Evolutionary conservation across 1,140 invertebrate genomes (phyloP).

Genomic region (Conus ventricosus): DNA sequence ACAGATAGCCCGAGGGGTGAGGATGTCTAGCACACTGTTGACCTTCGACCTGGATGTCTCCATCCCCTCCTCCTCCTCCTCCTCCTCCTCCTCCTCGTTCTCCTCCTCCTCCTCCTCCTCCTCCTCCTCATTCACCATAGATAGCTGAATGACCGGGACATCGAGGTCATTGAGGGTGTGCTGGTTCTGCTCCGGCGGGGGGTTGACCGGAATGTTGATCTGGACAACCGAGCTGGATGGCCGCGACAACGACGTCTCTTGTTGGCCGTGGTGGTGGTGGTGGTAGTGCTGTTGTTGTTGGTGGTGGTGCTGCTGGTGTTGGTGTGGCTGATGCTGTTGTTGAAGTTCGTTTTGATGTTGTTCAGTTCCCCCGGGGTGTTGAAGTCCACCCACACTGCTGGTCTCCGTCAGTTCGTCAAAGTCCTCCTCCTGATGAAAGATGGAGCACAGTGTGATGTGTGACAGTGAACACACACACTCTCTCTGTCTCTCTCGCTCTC

Average conservation of each 20-base stretch:
- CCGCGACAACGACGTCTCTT: background rate
- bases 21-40: background rate
- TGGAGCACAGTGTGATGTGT: no score
- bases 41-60: background rate
- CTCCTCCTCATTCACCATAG: background rate
- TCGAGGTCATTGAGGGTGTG: no score
- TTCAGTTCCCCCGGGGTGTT: background rate
- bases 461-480: no score
- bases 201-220: background rate
- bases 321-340: background rate
- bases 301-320: background rate
- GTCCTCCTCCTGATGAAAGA: conserved; percentile 4
- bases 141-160: no score
- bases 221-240: background rate
- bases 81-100: background rate
- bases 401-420: conserved; percentile 10
- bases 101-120: background rate
- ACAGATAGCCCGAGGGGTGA: background rate
- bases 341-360: background rate
- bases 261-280: background rate
- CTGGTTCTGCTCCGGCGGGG: background rate
- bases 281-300: background rate
- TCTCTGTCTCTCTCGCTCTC: no score
- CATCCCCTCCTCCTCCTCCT: background rate
- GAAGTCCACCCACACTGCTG: background rate